Evolutionary conservation across 2,888 invertebrate species (phyloP).

Genomic region (Drosophila subsilvestris): DNA sequence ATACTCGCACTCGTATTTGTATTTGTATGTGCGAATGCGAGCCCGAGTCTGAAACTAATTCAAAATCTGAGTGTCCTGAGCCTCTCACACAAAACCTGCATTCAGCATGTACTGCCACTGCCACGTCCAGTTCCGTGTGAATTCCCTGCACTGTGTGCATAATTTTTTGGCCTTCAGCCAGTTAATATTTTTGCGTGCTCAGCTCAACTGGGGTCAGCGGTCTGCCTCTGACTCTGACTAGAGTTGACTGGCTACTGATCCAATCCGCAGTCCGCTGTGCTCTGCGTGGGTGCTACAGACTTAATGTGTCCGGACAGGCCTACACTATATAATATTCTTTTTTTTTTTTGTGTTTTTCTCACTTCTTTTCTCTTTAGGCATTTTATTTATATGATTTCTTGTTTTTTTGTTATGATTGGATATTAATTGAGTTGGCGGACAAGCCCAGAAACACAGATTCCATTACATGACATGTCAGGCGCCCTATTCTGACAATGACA

Average conservation of each 20-base stretch:
- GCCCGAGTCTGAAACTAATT: background rate
- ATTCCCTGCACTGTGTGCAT: background rate
- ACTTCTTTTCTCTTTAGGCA: too few species aligned
- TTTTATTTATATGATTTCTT: too few species aligned
- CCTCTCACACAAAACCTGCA: conserved; percentile 63
- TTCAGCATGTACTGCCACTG: conserved; percentile 57
- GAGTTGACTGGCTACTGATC: conserved; percentile 15
- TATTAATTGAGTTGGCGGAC: too few species aligned
- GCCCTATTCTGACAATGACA: too few species aligned
- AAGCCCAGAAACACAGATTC: too few species aligned
- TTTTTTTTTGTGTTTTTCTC: conserved; percentile 2
- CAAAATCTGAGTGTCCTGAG: conserved; percentile 40
- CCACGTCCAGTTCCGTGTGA: conserved; percentile 34
- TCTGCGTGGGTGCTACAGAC: conserved; percentile 52
- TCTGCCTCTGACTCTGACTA: conserved; percentile 4
- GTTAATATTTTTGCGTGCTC: conserved; percentile 68
- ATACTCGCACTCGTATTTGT: conserved; percentile 35
- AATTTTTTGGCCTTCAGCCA: conserved; percentile 55
- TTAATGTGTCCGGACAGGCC: conserved; percentile 58
- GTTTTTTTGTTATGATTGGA: too few species aligned
- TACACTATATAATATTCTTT: conserved; percentile 48
- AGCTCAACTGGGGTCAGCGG: conserved; percentile 38
- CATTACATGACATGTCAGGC: too few species aligned
- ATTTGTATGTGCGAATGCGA: conserved; percentile 26
- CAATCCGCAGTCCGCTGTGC: conserved; percentile 10